Conservation (phyloP, 2,888 invertebrate species). For the Panzeria rudis region DNA sequence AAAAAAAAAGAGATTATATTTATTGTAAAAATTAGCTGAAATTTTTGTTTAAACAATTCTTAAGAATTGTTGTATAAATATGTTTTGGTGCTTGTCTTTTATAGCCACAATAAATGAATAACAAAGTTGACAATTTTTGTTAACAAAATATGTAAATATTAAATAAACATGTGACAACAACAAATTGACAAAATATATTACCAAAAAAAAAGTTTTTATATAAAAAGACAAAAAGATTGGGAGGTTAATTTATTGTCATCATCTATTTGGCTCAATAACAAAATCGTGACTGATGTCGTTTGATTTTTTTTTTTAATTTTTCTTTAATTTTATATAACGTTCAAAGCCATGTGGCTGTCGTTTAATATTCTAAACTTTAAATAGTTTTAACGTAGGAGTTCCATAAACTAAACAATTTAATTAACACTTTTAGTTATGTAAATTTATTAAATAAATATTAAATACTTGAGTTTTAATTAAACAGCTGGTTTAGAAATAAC, state of each 20-base stretch:
- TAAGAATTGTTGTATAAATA: neutral
- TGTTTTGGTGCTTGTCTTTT: slow-evolving; percentile 2
- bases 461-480: neutral
- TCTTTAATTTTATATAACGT: neutral
- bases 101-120: neutral
- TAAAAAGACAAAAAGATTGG: neutral
- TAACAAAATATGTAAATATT: slow-evolving; percentile 11
- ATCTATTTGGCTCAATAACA: slow-evolving; percentile 24
- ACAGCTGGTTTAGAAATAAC: neutral
- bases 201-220: slow-evolving; percentile 5
- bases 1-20: neutral
- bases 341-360: neutral
- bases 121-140: slow-evolving; percentile 23
- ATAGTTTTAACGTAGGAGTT: neutral
- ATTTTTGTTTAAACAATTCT: slow-evolving; percentile 7
- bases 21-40: slow-evolving; percentile 26
- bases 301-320: neutral
- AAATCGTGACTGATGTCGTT: slow-evolving; percentile 31
- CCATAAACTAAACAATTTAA: neutral
- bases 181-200: neutral
- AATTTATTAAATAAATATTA: neutral
- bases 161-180: slow-evolving; percentile 55
- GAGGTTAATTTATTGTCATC: slow-evolving; percentile 9
- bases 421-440: slow-evolving; percentile 7
- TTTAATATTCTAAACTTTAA: neutral